Conservation (phyloP, 2,113 vertebrate genomes). For the Oryzias woworae region DNA sequence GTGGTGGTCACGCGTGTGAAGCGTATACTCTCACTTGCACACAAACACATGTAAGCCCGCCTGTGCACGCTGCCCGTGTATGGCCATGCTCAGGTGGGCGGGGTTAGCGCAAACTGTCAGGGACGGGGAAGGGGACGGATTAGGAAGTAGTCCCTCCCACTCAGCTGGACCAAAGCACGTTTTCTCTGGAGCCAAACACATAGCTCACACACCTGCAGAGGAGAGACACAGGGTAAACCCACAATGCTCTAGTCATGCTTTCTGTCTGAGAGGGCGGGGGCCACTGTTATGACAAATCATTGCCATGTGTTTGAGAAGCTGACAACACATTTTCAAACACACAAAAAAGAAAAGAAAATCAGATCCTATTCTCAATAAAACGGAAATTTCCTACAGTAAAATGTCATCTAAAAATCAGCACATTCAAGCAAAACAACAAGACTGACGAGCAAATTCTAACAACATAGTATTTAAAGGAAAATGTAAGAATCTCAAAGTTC, state of each 20-base stretch:
- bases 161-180: constrained; percentile 69
- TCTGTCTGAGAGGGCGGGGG: constrained; percentile 29
- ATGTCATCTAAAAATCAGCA: constrained; percentile 19
- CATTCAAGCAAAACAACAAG: too few species aligned
- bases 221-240: constrained; percentile 25
- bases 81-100: constrained; percentile 33
- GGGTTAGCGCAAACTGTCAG: constrained; percentile 22
- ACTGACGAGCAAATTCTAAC: too few species aligned
- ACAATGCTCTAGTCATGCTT: constrained; percentile 43
- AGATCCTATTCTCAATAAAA: background rate
- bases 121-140: constrained; percentile 38
- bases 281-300: constrained; percentile 48
- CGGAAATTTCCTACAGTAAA: constrained; percentile 48
- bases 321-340: constrained; percentile 36
- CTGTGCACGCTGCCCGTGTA: constrained; percentile 11
- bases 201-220: constrained; percentile 49
- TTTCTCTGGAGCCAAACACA: constrained; percentile 43
- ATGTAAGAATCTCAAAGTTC: too few species aligned
- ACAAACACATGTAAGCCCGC: constrained; percentile 43
- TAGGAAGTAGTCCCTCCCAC: constrained; percentile 55
- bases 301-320: constrained; percentile 60
- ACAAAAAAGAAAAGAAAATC: constrained; percentile 31
- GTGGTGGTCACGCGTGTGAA: constrained; percentile 72
- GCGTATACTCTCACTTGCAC: constrained; percentile 58
- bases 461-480: too few species aligned